Base-by-base conservation (phyloP, 2,113 vertebrate genomes). In the Phalacrocorax aristotelis region DNA sequence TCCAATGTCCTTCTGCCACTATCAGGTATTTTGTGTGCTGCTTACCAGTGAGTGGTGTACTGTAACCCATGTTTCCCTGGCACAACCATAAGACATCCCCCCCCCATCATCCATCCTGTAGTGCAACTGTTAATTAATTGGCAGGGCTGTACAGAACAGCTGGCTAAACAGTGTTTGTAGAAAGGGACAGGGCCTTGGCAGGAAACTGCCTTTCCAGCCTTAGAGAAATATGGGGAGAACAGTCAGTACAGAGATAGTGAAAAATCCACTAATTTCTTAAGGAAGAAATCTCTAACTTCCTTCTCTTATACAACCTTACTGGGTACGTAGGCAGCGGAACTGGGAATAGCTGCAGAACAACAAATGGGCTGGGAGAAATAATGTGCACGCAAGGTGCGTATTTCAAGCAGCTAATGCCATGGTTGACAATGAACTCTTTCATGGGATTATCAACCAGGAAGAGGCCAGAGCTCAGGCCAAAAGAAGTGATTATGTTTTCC, bases 21-120 rank as follows among this genome's bases (percentile, higher is more conserved):
- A 3, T 46, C 0, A 1, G 18, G 13, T 83, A 2, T 68, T 90
- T 66, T 0, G 0, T 27, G 20, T 49, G 62, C 46, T 69, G 44
- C 32, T 76, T 38, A 51, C 40, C 20, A 65, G 8, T 1, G 3
- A 57, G 49, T 38, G 68, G 49, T 75, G 44, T n/a, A 19, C 29
- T 89, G 58, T 25, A 85, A 76, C 62, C 38, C 17, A 1, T 20
- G 19, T 42, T 62, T 48, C 32, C 42, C 32, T 10, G 3, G 42
- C 26, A 48, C 30, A 86, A 32, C n/a, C 9, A 7, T 48, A 78
- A 83, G 61, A 60, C 17, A 57, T 70, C 4, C 15, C 15, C 46
- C 38, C 6, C 26, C 18, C 0, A 0, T 55, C 54, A 70, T 40
- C 42, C 21, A n/a, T 57, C 42, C 44, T 90, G 15, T 26, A 38